A percentile compares a stretch with the other conserved stretches of the same genome.
Evolutionary conservation across 2,888 invertebrate species (phyloP).

Genomic region (Orchesellides sinensis): DNA sequence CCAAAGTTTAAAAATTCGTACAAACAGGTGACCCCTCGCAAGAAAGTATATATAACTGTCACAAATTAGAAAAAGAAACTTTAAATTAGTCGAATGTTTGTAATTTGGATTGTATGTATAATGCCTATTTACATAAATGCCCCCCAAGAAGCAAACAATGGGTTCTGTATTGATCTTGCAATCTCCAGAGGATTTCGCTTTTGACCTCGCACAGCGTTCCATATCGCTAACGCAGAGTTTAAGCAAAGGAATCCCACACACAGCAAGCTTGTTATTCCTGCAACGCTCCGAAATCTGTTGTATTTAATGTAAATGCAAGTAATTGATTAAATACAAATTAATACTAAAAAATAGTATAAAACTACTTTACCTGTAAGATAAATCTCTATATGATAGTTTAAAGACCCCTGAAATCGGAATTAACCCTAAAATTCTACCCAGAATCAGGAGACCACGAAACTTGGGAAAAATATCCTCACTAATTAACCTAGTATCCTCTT

Average conservation of each 20-base stretch:
- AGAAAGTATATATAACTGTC: slow-evolving; percentile 34
- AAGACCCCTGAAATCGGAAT: slow-evolving; percentile 48
- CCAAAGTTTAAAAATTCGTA: slow-evolving; percentile 64
- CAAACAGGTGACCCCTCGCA: background rate
- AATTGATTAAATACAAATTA: background rate
- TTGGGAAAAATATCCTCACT: slow-evolving; percentile 8
- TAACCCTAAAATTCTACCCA: slow-evolving; percentile 49
- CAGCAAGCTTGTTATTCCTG: background rate
- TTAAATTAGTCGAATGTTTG: background rate
- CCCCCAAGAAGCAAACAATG: slow-evolving; percentile 23
- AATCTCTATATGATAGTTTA: slow-evolving; percentile 23
- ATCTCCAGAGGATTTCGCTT: slow-evolving; percentile 32
- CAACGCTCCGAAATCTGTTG: slow-evolving; percentile 6
- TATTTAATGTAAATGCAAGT: background rate
- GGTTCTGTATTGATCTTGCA: slow-evolving; percentile 11
- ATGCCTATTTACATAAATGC: slow-evolving; percentile 29
- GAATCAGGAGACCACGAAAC: slow-evolving; percentile 53
- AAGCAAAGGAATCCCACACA: slow-evolving; percentile 10
- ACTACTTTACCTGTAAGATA: slow-evolving; percentile 33
- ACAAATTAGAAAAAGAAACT: background rate
- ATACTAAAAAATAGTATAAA: too few relatives aligned
- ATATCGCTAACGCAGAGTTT: background rate
- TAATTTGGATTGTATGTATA: background rate
- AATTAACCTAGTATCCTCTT: background rate
- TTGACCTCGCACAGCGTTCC: background rate